These are phyloP conservation scores for Wasmannia auropunctata DNA, from an alignment of 1,140 invertebrate species.

Conservation along the genomic window DNA sequence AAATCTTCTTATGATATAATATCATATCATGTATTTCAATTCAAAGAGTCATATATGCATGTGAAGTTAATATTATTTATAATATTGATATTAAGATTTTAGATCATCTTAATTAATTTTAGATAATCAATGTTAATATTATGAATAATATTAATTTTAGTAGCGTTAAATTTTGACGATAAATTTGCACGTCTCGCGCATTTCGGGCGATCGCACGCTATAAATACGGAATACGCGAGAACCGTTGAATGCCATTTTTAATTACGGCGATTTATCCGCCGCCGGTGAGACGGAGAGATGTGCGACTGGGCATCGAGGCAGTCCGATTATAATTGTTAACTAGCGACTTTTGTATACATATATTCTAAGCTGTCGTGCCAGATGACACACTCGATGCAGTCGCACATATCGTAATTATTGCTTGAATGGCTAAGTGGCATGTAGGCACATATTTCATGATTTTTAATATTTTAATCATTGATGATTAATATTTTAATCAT, in stretches of 20 bases:
- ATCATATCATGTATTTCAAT: background rate
- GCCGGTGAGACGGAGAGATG: constrained; percentile 3
- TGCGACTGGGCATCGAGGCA: constrained; percentile 45
- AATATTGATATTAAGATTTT: constrained; percentile 15
- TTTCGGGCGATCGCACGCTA: background rate
- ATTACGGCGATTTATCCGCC: constrained; percentile 19
- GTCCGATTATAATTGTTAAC: constrained; percentile 50
- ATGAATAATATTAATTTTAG: constrained; percentile 25
- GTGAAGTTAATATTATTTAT: constrained; percentile 25
- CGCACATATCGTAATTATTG: constrained; percentile 41
- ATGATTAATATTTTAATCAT: too few species aligned
- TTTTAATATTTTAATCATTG: background rate
- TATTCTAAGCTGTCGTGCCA: constrained; percentile 61
- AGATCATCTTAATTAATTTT: background rate
- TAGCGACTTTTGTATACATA: constrained; percentile 63
- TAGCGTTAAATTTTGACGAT: background rate
- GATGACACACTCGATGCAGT: constrained; percentile 56
- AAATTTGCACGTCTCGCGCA: background rate
- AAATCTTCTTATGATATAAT: background rate
- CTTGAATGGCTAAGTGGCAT: constrained; percentile 8
- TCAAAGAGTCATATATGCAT: background rate
- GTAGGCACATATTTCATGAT: background rate
- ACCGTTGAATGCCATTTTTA: constrained; percentile 34
- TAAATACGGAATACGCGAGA: constrained; percentile 23
- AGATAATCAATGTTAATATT: constrained; percentile 17